Percentiles rank a stretch among this genome's conserved stretches.
phyloP scores from a whole-genome alignment of 2,888 invertebrate species.

The Rhopalosiphum nymphaeae region DNA sequence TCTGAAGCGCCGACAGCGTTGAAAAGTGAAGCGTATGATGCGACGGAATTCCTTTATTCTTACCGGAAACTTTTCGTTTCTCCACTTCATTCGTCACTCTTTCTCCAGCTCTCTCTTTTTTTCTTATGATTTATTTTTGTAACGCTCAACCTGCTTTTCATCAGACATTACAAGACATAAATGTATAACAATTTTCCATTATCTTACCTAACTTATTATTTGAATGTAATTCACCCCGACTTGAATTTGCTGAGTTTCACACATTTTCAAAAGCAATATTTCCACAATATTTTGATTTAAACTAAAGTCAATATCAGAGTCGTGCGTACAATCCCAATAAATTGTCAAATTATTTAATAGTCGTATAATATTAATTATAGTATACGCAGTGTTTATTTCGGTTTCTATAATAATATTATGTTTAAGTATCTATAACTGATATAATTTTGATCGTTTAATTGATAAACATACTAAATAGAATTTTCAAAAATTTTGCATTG shows the following conservation, averaged over 20 bases:
- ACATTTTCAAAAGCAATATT: not conserved
- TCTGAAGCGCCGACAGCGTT: not conserved
- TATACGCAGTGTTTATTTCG: not conserved
- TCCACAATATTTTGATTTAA: not conserved
- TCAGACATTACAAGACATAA: not conserved
- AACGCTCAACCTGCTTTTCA: not conserved
- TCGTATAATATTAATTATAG: not conserved
- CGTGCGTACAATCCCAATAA: not conserved
- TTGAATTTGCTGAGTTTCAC: not conserved
- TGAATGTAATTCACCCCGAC: not conserved
- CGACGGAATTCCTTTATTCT: conserved; percentile 32
- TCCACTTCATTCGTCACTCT: not conserved
- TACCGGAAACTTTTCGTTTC: conserved; percentile 19
- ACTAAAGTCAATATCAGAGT: not conserved
- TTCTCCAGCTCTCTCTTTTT: not conserved
- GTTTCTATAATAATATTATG: not conserved
- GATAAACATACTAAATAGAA: not conserved
- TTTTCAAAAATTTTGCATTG: not conserved
- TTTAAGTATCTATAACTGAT: not conserved
- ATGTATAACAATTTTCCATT: not conserved
- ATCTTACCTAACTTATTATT: not conserved
- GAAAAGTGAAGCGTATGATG: conserved; percentile 20
- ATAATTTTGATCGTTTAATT: not conserved
- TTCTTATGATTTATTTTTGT: not conserved
- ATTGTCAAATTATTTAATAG: not conserved